A percentile compares a stretch with the other conserved stretches of the same genome.
Evolutionary conservation across 2,888 invertebrate species (phyloP).

Genomic region (Cyclophora albipunctata): DNA sequence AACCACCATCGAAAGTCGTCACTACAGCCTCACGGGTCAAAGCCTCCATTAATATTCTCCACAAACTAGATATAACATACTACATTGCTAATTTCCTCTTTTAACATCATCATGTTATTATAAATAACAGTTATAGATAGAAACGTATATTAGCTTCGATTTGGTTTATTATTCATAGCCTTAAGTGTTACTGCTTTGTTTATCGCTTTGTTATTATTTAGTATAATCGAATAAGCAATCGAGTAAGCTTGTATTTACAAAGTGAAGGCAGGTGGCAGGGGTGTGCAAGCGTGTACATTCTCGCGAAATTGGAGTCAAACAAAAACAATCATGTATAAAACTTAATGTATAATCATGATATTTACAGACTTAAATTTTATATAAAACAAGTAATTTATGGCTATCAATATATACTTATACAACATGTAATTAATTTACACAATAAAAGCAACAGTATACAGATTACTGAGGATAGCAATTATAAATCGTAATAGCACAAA

Average conservation of each 20-base stretch:
- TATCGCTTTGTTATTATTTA: too few relatives aligned
- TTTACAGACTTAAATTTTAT: slow-evolving; percentile 71
- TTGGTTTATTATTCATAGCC: too few relatives aligned
- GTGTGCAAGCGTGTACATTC: neutral
- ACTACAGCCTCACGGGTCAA: slow-evolving; percentile 57
- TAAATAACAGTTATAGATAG: too few relatives aligned
- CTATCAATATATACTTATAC: slow-evolving; percentile 72
- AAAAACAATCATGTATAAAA: slow-evolving; percentile 72
- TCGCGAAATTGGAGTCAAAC: slow-evolving; percentile 31
- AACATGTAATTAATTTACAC: slow-evolving; percentile 73
- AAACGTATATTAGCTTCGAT: too few relatives aligned
- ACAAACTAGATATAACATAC: slow-evolving; percentile 11
- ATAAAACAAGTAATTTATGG: slow-evolving; percentile 75
- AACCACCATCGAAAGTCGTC: slow-evolving; percentile 68
- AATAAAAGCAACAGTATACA: slow-evolving; percentile 71
- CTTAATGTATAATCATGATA: slow-evolving; percentile 75
- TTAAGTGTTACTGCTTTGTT: too few relatives aligned
- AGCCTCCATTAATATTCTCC: slow-evolving; percentile 50
- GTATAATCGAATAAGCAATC: too few relatives aligned
- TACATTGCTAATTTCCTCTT: neutral
- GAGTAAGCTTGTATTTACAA: too few relatives aligned
- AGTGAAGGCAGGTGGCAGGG: neutral
- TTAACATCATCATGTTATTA: neutral
- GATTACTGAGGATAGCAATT: slow-evolving; percentile 59
- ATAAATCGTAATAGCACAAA: slow-evolving; percentile 61